Evolutionary conservation across 2,888 invertebrate genomes (phyloP).

Genomic region (Automeris io): DNA sequence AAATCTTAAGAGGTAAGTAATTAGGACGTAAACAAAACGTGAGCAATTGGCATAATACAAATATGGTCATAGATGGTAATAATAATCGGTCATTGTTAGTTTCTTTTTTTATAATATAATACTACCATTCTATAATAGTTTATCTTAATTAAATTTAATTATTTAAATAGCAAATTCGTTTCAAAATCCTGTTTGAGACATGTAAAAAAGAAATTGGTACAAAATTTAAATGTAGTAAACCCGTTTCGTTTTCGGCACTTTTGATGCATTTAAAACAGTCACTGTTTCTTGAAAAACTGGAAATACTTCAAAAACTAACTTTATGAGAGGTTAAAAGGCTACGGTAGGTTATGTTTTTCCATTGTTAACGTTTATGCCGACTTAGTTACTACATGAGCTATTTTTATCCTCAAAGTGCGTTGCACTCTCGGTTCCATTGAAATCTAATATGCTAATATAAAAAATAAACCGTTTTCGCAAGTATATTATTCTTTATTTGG

Average conservation of each 20-base stretch:
- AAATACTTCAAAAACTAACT: background rate
- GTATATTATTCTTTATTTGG: slow-evolving; percentile 3
- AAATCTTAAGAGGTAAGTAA: too few species aligned
- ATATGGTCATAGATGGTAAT: too few species aligned
- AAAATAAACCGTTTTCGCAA: slow-evolving; percentile 7
- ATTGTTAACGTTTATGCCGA: slow-evolving; percentile 4
- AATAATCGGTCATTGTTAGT: too few species aligned
- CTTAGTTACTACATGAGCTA: slow-evolving; percentile 7
- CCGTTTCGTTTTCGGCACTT: background rate
- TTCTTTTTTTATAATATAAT: too few species aligned
- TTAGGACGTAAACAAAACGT: too few species aligned
- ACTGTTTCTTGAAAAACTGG: background rate
- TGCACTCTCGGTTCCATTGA: slow-evolving; percentile 7
- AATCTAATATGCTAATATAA: slow-evolving; percentile 7
- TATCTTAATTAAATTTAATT: too few species aligned
- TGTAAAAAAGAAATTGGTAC: background rate
- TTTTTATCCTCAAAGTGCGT: slow-evolving; percentile 8
- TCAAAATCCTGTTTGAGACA: too few species aligned
- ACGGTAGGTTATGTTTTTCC: background rate
- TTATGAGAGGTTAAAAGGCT: background rate
- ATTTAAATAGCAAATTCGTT: too few species aligned
- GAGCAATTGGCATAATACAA: too few species aligned
- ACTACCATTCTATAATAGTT: too few species aligned
- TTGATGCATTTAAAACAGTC: background rate
- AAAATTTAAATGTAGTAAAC: background rate